A percentile compares a stretch with the other conserved stretches of the same genome.
Evolutionary conservation across 2,797 vertebrate species (phyloP).

Genomic region (Megalops cyprinoides): DNA sequence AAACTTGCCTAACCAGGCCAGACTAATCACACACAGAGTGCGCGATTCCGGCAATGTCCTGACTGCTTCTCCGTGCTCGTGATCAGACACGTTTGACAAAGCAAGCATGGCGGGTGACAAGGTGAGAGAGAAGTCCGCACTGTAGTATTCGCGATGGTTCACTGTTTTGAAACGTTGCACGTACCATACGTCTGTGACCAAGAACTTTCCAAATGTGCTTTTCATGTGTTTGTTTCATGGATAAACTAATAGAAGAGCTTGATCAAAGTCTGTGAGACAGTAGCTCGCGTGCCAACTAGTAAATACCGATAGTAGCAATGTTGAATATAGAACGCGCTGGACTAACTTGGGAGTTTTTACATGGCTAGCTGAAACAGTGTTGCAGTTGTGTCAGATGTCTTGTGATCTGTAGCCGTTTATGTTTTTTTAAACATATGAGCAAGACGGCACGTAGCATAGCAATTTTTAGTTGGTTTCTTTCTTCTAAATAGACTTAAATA

Average conservation of each 20-base stretch:
- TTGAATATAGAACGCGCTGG: no score
- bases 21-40: constrained; percentile 18
- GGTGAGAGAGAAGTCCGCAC: constrained; percentile 59
- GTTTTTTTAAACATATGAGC: not conserved
- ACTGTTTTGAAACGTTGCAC: no score
- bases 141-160: no score
- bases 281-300: no score
- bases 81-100: constrained; percentile 30
- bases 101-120: constrained; percentile 79
- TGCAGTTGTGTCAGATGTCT: not conserved
- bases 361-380: not conserved
- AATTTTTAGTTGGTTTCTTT: not conserved
- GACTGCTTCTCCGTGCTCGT: constrained; percentile 14
- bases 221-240: no score
- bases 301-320: no score
- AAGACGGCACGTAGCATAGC: not conserved
- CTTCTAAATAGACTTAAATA: not conserved
- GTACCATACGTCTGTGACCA: no score
- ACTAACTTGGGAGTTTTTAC: not conserved
- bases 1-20: not conserved
- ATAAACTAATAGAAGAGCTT: no score
- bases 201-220: no score
- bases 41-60: no score
- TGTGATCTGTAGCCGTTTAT: not conserved
- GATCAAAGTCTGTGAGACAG: no score